Conservation (phyloP, 92 coral and sea anemone species). For the Bergia sp. region DNA sequence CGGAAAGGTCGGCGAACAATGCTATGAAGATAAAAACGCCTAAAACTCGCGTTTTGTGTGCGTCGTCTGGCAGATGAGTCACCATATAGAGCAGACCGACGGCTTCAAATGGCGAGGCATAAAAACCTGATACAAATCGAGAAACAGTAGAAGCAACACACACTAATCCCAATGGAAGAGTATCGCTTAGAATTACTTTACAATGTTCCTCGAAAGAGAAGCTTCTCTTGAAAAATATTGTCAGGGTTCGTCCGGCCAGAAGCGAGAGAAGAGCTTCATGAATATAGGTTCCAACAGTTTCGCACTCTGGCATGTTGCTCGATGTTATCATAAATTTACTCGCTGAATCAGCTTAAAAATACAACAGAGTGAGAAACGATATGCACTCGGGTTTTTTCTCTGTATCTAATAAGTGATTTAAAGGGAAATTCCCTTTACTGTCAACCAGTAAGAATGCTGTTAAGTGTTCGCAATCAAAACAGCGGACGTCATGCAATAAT, state of each 20-base stretch:
- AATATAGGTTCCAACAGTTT: neutral
- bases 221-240: slow-evolving; percentile 65
- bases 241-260: slow-evolving; percentile 42
- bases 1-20: slow-evolving; percentile 14
- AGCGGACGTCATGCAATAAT: too few relatives aligned
- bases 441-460: too few relatives aligned
- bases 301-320: neutral
- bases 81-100: slow-evolving; percentile 4
- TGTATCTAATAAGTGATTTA: too few relatives aligned
- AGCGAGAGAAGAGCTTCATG: neutral
- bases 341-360: too few relatives aligned
- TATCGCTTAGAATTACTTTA: slow-evolving; percentile 29
- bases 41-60: slow-evolving; percentile 37
- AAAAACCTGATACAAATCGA: neutral
- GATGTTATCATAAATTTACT: neutral
- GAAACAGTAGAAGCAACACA: neutral
- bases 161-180: slow-evolving; percentile 18
- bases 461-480: too few relatives aligned
- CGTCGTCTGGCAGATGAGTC: slow-evolving; percentile 17
- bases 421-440: too few relatives aligned
- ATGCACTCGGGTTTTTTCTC: too few relatives aligned
- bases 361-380: too few relatives aligned
- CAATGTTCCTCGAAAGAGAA: slow-evolving; percentile 48
- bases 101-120: neutral
- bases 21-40: slow-evolving; percentile 12